Evolutionary conservation across 2,113 vertebrate species (phyloP).

Genomic region (Corythornis madagascariensis): DNA sequence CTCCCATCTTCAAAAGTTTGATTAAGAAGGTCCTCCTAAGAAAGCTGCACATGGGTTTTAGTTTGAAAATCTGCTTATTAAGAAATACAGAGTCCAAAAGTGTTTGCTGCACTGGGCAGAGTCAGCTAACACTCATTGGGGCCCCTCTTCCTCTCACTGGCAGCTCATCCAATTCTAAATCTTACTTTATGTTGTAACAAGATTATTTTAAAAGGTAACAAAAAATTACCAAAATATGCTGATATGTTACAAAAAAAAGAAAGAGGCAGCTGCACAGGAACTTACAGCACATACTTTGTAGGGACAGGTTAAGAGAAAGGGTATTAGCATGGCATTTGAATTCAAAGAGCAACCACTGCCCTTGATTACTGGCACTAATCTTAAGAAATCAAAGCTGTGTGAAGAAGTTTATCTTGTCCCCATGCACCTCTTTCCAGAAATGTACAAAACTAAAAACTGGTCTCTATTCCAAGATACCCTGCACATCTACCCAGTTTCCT

Average conservation of each 20-base stretch:
- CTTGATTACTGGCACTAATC: background rate
- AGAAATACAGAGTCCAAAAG: background rate
- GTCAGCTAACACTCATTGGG: background rate
- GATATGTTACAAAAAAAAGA: background rate
- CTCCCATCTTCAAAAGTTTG: background rate
- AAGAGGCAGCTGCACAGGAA: background rate
- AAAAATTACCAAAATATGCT: background rate
- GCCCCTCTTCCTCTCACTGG: background rate
- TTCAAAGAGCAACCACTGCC: background rate
- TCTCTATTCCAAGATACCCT: background rate
- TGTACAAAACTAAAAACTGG: background rate
- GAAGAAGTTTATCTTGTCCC: background rate
- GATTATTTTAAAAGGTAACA: background rate
- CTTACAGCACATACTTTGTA: background rate
- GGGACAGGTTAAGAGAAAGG: background rate
- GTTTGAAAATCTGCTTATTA: background rate
- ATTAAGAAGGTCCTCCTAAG: background rate
- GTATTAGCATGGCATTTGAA: background rate
- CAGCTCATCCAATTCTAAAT: background rate
- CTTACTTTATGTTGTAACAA: background rate
- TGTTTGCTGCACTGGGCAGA: background rate
- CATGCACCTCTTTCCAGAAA: background rate
- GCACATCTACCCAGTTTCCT: background rate
- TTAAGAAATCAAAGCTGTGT: background rate
- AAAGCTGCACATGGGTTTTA: background rate